A percentile compares a stretch with the other conserved stretches of the same genome.
These are phyloP conservation scores for Stenodera caucasica DNA, from an alignment of 2,888 invertebrate species.

Conservation along the genomic window DNA sequence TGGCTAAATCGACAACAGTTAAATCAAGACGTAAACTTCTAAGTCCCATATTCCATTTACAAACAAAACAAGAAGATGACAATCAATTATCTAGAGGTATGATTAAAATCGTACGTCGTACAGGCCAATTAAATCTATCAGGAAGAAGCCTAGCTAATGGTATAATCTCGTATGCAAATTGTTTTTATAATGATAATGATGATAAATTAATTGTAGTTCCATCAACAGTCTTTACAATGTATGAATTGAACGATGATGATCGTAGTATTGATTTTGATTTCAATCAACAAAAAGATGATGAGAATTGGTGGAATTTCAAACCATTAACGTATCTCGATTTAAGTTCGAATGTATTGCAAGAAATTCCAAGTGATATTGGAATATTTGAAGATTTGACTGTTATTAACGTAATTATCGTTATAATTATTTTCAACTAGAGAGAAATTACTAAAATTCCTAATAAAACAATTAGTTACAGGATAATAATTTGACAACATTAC, in stretches of 20 bases:
- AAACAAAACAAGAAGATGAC: conserved; percentile 72
- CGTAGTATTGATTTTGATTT: conserved; percentile 64
- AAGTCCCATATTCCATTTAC: conserved; percentile 70
- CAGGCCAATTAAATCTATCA: conserved; percentile 78
- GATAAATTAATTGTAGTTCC: conserved; percentile 61
- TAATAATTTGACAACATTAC: conserved; percentile 74
- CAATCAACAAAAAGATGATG: conserved; percentile 57
- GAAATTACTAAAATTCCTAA: no score
- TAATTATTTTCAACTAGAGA: no score
- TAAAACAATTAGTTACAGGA: conserved; percentile 71
- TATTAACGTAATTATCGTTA: conserved; percentile 67
- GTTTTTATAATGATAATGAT: not conserved
- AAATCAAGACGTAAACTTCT: conserved; percentile 51
- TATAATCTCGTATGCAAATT: conserved; percentile 41
- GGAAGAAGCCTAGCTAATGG: conserved; percentile 74
- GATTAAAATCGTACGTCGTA: conserved; percentile 77
- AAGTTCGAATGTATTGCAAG: conserved; percentile 70
- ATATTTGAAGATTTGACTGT: conserved; percentile 68
- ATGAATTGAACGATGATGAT: conserved; percentile 67
- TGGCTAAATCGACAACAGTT: conserved; percentile 49
- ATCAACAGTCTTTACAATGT: conserved; percentile 72
- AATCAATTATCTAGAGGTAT: conserved; percentile 68
- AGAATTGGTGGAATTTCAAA: conserved; percentile 80
- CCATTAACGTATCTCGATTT: conserved; percentile 77
- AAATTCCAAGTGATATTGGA: conserved; percentile 66